These are phyloP conservation scores for Epinotia demarniana DNA, from an alignment of 2,888 invertebrate genomes.

Conservation along the genomic window DNA sequence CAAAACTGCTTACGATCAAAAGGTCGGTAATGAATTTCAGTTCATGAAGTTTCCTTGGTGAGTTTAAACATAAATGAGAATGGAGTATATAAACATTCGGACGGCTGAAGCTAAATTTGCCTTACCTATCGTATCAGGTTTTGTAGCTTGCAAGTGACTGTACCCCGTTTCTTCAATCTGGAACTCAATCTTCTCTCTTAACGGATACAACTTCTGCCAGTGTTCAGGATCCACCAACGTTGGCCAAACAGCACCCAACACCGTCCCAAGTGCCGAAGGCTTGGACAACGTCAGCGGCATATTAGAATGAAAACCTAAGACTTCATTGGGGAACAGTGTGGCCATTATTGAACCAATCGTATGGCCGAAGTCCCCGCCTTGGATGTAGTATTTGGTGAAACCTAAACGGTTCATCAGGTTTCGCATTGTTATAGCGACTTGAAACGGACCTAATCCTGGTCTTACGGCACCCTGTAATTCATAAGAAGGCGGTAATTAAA, in stretches of 20 bases:
- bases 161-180: constrained; percentile 84
- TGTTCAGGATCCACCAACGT: constrained; percentile 75
- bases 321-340: constrained; percentile 85
- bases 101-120: neutral
- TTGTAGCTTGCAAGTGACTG: constrained; percentile 90
- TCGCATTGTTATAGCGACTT: constrained; percentile 86
- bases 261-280: constrained; percentile 59
- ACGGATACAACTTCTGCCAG: constrained; percentile 80
- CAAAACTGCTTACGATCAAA: neutral
- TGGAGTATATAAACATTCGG: neutral
- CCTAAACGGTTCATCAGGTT: constrained; percentile 90
- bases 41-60: too few relatives aligned
- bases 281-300: constrained; percentile 78
- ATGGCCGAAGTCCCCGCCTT: constrained; percentile 92
- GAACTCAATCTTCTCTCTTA: constrained; percentile 64
- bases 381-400: constrained; percentile 86
- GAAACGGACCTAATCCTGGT: constrained; percentile 84
- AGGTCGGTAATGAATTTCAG: too few relatives aligned
- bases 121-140: constrained; percentile 92
- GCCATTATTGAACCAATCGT: constrained; percentile 86
- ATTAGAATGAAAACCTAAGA: constrained; percentile 86
- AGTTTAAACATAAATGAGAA: neutral
- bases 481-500: constrained; percentile 41
- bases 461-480: constrained; percentile 76
- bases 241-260: constrained; percentile 81